Evolutionary conservation across 2,888 invertebrate genomes (phyloP).

Genomic region (Plebejus argus): DNA sequence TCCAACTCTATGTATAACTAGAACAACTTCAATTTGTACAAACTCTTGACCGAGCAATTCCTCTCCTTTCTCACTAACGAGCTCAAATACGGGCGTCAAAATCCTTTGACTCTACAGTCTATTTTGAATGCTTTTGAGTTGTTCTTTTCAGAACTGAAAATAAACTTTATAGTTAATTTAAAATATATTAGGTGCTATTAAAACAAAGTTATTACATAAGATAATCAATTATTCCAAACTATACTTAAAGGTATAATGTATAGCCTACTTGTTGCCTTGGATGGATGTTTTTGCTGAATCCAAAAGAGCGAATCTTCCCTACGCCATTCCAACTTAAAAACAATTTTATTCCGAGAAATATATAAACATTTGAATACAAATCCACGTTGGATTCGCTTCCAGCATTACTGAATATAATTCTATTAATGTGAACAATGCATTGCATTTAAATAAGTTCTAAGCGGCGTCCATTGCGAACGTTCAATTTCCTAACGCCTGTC

Average conservation of each 20-base stretch:
- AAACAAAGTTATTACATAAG: background rate
- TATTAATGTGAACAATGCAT: slow-evolving; percentile 21
- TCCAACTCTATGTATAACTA: background rate
- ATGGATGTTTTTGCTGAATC: background rate
- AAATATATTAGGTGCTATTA: background rate
- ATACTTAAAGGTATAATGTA: too few species aligned
- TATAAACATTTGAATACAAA: slow-evolving; percentile 4
- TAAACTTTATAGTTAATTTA: too few species aligned
- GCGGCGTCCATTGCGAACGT: slow-evolving; percentile 8
- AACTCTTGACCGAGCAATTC: slow-evolving; percentile 24
- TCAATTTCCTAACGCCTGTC: slow-evolving; percentile 10
- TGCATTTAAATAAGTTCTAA: slow-evolving; percentile 24
- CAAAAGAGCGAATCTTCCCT: background rate
- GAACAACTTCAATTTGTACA: background rate
- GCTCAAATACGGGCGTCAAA: background rate
- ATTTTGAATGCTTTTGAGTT: background rate
- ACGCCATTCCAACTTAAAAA: background rate
- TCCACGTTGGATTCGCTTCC: slow-evolving; percentile 14
- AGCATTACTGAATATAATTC: slow-evolving; percentile 19
- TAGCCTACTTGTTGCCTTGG: too few species aligned
- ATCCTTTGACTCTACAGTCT: background rate
- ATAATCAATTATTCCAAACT: too few species aligned
- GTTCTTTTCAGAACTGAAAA: background rate
- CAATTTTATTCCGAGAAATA: background rate
- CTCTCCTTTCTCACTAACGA: slow-evolving; percentile 5